A percentile compares a stretch with the other conserved stretches of the same genome.
phyloP scores from a whole-genome alignment of 2,113 vertebrate species.

The Scalopus aquaticus region DNA sequence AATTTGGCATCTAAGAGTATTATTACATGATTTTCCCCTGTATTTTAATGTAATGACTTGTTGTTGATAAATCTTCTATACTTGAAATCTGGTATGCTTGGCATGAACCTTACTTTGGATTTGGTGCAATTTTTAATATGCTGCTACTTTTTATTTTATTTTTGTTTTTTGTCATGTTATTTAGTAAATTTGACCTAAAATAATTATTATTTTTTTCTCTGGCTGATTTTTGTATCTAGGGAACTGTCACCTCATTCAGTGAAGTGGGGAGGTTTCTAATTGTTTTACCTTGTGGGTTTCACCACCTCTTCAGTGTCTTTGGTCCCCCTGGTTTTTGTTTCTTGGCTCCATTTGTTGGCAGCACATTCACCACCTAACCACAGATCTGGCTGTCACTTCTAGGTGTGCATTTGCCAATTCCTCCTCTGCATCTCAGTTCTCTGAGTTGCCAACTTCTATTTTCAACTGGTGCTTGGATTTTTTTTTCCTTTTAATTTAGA shows the following conservation, averaged over 20 bases:
- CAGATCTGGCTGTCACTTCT: not conserved
- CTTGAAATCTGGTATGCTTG: not conserved
- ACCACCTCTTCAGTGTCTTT: not conserved
- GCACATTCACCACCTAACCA: not conserved
- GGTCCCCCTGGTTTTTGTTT: not conserved
- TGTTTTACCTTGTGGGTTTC: not conserved
- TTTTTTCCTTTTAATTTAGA: not conserved
- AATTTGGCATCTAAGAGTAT: not conserved
- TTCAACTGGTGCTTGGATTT: not conserved
- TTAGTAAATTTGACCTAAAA: not conserved
- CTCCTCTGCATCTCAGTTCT: not conserved
- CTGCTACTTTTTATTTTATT: not conserved
- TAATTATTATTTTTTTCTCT: not conserved
- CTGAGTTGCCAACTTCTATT: not conserved
- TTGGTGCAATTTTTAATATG: not conserved
- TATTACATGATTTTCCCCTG: not conserved
- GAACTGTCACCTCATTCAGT: not conserved
- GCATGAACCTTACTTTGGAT: not conserved
- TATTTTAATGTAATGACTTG: not conserved
- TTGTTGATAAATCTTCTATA: not conserved
- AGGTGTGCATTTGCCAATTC: not conserved
- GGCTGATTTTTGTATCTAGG: not conserved
- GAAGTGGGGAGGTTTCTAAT: not conserved
- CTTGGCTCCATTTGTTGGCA: not conserved
- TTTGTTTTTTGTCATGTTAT: not conserved